Percentiles rank a stretch among this genome's conserved stretches.
These are phyloP conservation scores for Caenorhabditis sp. DNA, from an alignment of 2,888 invertebrate genomes.

Conservation along the genomic window DNA sequence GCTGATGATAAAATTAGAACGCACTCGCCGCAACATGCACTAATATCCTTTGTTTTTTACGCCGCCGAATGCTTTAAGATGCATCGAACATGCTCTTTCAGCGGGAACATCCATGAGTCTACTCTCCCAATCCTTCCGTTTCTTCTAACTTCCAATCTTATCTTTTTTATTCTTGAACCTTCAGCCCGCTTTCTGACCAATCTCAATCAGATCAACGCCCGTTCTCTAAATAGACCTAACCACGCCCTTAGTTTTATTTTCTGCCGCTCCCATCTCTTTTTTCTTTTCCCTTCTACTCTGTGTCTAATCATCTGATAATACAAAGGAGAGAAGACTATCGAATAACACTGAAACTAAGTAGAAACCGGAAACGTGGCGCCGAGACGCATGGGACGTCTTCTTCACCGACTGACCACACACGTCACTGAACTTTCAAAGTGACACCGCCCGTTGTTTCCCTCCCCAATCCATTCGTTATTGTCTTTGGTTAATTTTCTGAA, in stretches of 20 bases:
- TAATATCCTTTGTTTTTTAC: slow-evolving; percentile 21
- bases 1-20: slow-evolving; percentile 38
- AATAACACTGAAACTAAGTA: slow-evolving; percentile 55
- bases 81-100: no score
- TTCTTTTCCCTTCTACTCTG: slow-evolving; percentile 22
- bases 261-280: slow-evolving; percentile 8
- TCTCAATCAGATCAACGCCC: slow-evolving; percentile 23
- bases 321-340: slow-evolving; percentile 34
- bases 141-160: not conserved
- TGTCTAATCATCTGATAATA: slow-evolving; percentile 51
- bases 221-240: slow-evolving; percentile 41
- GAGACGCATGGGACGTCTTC: slow-evolving; percentile 33
- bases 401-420: slow-evolving; percentile 43
- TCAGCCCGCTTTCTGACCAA: slow-evolving; percentile 3
- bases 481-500: not conserved
- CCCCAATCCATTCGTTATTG: no score
- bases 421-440: slow-evolving; percentile 56
- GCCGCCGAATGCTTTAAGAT: no score
- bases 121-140: no score
- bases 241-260: slow-evolving; percentile 47
- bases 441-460: slow-evolving; percentile 12
- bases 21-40: slow-evolving; percentile 10
- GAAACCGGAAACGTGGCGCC: slow-evolving; percentile 49
- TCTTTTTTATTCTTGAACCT: no score
- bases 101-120: no score